phyloP scores from a whole-genome alignment of 2,113 vertebrate species.

The Sinocyclocheilus grahami region DNA sequence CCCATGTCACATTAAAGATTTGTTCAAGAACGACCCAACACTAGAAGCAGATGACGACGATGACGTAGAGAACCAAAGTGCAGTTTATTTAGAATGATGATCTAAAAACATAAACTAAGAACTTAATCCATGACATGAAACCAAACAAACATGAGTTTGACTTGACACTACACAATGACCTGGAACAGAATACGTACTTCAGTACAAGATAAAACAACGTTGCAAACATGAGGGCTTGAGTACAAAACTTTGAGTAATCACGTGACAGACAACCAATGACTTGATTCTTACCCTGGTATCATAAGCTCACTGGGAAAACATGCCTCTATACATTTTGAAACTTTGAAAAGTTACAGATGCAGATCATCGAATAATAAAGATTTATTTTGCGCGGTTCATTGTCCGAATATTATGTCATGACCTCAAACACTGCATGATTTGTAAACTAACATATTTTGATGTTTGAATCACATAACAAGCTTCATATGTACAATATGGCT shows the following conservation, averaged over 20 bases:
- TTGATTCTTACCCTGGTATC: too few species aligned
- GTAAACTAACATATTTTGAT: neutral
- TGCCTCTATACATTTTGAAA: neutral
- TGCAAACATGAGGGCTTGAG: neutral
- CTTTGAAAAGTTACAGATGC: neutral
- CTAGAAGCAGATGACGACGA: too few species aligned
- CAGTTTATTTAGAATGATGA: neutral
- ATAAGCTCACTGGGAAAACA: neutral
- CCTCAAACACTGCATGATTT: neutral
- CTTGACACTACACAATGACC: neutral
- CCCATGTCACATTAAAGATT: too few species aligned
- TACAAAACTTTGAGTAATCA: too few species aligned
- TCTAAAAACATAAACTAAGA: neutral
- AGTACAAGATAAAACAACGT: neutral
- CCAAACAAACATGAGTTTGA: neutral
- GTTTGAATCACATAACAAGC: neutral
- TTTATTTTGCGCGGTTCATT: neutral
- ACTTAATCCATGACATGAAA: neutral
- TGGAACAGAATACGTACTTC: neutral
- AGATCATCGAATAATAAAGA: neutral
- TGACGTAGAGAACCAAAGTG: neutral
- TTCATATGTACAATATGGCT: neutral
- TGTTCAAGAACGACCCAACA: too few species aligned
- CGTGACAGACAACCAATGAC: too few species aligned
- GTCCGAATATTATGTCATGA: neutral